These are phyloP conservation scores for Eretmocerus hayati DNA, from an alignment of 2,888 invertebrate species.

Conservation along the genomic window DNA sequence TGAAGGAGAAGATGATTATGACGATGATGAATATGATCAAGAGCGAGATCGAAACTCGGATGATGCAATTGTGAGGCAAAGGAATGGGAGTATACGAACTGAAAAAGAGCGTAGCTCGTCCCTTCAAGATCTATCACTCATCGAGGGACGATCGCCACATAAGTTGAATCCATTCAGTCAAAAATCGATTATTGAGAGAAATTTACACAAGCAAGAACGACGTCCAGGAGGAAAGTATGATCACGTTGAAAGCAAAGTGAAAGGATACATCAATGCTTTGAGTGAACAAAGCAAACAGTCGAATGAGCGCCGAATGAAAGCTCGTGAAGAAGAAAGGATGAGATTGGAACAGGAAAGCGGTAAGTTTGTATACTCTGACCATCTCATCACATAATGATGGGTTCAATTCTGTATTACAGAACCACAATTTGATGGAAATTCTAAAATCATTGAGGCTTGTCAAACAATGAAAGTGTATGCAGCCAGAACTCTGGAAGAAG, in stretches of 20 bases:
- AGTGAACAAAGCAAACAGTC: conserved; percentile 26
- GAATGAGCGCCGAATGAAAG: conserved; percentile 11
- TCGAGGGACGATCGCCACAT: conserved; percentile 7
- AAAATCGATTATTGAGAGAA: conserved; percentile 18
- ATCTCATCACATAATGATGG: not conserved
- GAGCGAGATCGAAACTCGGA: conserved; percentile 36
- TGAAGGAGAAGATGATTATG: conserved; percentile 27
- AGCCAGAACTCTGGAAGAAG: conserved; percentile 32
- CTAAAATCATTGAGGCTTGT: conserved; percentile 10
- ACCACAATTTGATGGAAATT: conserved; percentile 7
- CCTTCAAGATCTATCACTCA: conserved; percentile 36
- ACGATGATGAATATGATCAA: conserved; percentile 30
- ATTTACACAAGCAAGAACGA: conserved; percentile 3
- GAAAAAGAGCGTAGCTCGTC: conserved; percentile 37
- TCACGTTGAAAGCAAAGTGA: conserved; percentile 39
- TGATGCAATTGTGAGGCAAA: conserved; percentile 29
- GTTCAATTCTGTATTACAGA: conserved; percentile 8
- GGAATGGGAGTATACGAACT: conserved; percentile 18
- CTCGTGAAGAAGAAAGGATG: conserved; percentile 13
- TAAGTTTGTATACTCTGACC: conserved; percentile 2
- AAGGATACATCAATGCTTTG: conserved; percentile 34
- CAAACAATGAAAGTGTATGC: conserved; percentile 34
- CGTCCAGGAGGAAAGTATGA: conserved; percentile 26
- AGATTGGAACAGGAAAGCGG: conserved; percentile 8
- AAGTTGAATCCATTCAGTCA: conserved; percentile 18